phyloP scores from a whole-genome alignment of 2,113 vertebrate species.

The Halichoerus grypus region DNA sequence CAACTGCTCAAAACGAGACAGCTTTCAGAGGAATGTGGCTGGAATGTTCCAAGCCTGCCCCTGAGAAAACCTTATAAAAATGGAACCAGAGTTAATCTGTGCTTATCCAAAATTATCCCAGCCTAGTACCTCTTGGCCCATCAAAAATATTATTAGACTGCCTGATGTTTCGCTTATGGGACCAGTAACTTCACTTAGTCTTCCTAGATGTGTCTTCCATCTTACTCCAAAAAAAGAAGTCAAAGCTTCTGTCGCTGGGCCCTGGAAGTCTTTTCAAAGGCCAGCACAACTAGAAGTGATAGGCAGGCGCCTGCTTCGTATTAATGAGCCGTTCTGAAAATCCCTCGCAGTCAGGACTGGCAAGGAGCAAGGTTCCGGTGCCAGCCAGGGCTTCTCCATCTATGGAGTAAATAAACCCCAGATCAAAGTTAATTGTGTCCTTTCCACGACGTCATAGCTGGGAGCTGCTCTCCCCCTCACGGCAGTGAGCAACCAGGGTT shows the following conservation, averaged over 20 bases:
- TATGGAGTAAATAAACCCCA: neutral
- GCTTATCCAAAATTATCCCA: conserved; percentile 27
- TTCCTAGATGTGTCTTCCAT: neutral
- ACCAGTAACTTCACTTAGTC: neutral
- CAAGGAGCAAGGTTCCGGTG: neutral
- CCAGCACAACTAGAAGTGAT: neutral
- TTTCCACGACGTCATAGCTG: neutral
- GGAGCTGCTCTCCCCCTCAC: neutral
- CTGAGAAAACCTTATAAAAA: neutral
- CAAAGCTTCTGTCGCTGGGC: neutral
- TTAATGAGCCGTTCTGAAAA: neutral
- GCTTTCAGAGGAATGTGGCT: neutral
- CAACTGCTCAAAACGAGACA: neutral
- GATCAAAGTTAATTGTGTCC: neutral
- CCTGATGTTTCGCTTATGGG: neutral
- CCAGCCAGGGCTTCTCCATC: neutral
- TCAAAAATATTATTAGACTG: neutral
- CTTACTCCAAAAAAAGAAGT: neutral
- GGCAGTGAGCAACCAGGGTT: accelerated
- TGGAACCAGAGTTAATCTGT: neutral
- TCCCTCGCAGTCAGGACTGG: neutral
- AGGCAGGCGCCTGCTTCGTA: neutral
- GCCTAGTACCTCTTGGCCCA: neutral
- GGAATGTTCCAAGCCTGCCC: neutral
- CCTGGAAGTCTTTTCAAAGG: neutral